These are phyloP conservation scores for Muntiacus reevesi DNA, from an alignment of 2,113 vertebrate species.

Conservation along the genomic window DNA sequence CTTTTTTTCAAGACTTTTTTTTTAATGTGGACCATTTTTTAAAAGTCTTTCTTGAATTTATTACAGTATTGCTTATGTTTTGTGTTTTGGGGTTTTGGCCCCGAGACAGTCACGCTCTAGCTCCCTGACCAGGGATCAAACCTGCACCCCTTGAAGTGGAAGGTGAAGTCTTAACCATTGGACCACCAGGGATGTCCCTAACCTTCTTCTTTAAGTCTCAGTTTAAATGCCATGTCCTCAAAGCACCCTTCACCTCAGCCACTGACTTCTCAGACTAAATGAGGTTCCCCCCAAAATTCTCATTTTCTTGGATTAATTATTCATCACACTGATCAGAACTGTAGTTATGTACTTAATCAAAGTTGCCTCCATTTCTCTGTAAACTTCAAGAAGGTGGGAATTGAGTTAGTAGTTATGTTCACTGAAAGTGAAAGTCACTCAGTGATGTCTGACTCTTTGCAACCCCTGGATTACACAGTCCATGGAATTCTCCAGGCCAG, in stretches of 20 bases:
- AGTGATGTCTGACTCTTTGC: rapidly evolving
- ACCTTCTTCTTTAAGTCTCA: neutral
- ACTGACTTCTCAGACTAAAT: neutral
- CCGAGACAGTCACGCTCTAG: rapidly evolving
- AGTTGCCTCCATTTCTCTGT: neutral
- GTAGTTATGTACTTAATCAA: neutral
- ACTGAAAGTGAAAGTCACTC: neutral
- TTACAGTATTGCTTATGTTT: neutral
- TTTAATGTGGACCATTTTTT: neutral
- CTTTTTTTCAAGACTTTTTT: neutral
- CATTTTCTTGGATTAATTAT: neutral
- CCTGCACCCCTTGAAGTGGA: neutral
- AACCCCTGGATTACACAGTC: neutral
- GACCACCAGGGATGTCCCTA: neutral
- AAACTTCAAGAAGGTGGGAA: neutral
- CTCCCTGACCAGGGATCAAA: neutral
- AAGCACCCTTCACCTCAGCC: too few relatives aligned
- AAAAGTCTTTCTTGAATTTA: neutral
- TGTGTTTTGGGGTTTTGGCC: neutral
- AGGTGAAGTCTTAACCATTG: neutral
- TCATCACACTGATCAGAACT: neutral
- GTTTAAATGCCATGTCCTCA: neutral
- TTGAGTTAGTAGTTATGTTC: neutral
- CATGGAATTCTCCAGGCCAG: neutral
- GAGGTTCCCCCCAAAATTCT: neutral